Percentiles rank a stretch among this genome's conserved stretches.
These are phyloP conservation scores for Spea multiplicata DNA, from an alignment of 2,113 vertebrate species.

Conservation along the genomic window DNA sequence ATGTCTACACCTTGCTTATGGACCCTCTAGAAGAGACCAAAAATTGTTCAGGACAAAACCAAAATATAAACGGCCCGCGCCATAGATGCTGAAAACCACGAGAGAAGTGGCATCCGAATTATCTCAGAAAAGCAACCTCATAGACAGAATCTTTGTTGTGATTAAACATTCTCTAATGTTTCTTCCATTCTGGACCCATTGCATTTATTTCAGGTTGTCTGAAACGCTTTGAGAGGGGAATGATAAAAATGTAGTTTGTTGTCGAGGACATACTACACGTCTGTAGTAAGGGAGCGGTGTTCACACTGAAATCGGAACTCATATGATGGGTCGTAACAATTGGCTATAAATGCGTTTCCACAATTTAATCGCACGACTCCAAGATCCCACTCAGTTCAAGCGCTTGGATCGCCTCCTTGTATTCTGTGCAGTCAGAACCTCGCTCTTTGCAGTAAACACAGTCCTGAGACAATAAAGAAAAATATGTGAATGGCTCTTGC, in stretches of 20 bases:
- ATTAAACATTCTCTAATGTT: neutral
- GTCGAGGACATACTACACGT: no score
- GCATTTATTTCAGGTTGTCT: no score
- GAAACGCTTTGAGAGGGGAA: no score
- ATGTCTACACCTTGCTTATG: neutral
- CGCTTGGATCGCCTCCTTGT: slow-evolving; percentile 70
- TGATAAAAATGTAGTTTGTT: no score
- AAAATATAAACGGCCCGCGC: neutral
- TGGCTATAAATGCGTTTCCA: neutral
- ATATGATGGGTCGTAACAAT: no score
- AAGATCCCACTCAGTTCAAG: slow-evolving; percentile 72
- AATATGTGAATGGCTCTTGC: no score
- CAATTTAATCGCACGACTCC: slow-evolving; percentile 59
- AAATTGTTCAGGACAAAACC: neutral
- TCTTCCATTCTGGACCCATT: no score
- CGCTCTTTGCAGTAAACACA: slow-evolving; percentile 84
- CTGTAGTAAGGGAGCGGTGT: no score
- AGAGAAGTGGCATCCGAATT: neutral
- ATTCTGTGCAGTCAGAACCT: slow-evolving; percentile 49
- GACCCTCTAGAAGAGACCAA: neutral
- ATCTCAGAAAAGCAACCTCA: neutral
- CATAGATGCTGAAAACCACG: neutral
- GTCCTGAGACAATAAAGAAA: slow-evolving; percentile 63
- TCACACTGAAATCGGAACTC: no score
- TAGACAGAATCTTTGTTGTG: neutral